Conservation (phyloP, 2,888 invertebrate genomes). For the Himalopsyche anomala region DNA sequence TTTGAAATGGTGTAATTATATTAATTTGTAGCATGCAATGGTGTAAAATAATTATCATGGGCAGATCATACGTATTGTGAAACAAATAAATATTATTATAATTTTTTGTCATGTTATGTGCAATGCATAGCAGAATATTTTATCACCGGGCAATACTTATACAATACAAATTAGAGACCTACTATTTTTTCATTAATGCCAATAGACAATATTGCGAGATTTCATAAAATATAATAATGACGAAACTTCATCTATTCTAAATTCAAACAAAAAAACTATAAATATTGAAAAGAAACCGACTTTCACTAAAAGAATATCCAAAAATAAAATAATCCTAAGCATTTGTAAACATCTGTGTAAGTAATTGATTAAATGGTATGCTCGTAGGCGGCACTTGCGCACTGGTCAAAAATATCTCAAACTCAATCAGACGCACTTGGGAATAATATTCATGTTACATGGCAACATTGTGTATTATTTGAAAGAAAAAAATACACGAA, state of each 20-base stretch:
- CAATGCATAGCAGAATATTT: no score
- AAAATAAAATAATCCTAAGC: neutral
- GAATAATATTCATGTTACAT: neutral
- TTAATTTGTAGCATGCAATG: no score
- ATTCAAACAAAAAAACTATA: neutral
- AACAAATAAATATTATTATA: no score
- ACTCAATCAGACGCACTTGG: neutral
- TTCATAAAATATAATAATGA: neutral
- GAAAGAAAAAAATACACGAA: neutral
- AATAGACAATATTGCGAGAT: neutral
- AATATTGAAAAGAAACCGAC: neutral
- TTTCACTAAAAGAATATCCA: neutral
- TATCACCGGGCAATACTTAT: no score
- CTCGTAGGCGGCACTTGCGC: neutral
- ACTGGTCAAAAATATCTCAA: conserved; percentile 26
- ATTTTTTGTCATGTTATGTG: no score
- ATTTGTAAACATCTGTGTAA: neutral
- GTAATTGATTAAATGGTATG: conserved; percentile 10
- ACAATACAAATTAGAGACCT: neutral
- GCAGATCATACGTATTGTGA: no score
- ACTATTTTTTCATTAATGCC: neutral
- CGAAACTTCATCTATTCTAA: neutral
- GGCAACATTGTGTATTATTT: neutral
- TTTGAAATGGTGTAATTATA: no score
- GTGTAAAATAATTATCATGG: no score